Percentiles rank a stretch among this genome's conserved stretches.
phyloP scores from a whole-genome alignment of 2,113 vertebrate species.

The Laticauda colubrina region DNA sequence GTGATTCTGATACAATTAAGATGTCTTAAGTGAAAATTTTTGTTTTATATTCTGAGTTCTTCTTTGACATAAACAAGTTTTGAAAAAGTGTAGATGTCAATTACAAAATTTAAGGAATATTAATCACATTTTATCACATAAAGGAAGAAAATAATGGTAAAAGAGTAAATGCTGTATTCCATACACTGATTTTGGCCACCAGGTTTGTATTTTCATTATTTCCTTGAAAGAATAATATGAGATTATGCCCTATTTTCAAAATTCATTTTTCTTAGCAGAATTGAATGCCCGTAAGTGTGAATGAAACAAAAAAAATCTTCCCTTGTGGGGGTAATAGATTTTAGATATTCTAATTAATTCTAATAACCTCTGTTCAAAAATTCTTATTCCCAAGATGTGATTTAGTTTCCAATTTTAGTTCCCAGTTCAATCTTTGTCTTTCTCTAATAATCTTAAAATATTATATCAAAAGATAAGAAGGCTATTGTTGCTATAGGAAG shows the following conservation, averaged over 20 bases:
- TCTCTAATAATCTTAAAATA: not conserved
- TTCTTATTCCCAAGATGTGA: not conserved
- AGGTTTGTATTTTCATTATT: not conserved
- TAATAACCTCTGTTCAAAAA: not conserved
- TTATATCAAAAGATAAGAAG: not conserved
- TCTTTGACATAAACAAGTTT: not conserved
- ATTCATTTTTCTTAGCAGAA: not conserved
- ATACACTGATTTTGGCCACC: not conserved
- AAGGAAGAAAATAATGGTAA: not conserved
- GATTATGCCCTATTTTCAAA: not conserved
- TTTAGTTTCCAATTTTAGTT: not conserved
- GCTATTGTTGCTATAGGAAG: not conserved
- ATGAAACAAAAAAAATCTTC: not conserved
- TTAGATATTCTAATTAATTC: not conserved
- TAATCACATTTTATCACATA: not conserved
- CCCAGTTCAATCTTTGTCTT: not conserved
- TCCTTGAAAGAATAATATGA: not conserved
- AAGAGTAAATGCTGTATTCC: too few relatives aligned
- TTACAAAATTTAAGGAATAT: not conserved
- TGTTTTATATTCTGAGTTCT: not conserved
- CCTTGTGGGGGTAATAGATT: not conserved
- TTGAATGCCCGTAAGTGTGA: not conserved
- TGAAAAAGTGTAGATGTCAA: not conserved
- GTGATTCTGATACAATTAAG: not conserved
- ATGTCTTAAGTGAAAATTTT: not conserved